Base-by-base conservation (phyloP, 2,797 vertebrate genomes). In the Phoebastria nigripes region DNA sequence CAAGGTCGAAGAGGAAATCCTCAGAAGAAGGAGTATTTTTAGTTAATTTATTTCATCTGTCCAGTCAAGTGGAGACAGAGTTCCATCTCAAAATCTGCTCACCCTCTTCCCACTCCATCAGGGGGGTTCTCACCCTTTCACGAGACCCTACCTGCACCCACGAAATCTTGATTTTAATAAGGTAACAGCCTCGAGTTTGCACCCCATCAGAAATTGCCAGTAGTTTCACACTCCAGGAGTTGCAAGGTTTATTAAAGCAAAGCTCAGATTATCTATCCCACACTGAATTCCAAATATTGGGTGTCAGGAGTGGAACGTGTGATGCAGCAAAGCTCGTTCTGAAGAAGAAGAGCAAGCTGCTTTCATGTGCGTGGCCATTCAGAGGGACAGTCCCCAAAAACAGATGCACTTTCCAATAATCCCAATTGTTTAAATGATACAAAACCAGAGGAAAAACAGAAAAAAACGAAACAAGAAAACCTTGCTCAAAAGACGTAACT, bases 161-260 rank as follows among this genome's bases (percentile, higher is more conserved):
- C 5, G 9, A 76, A 72, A 76, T 20, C 62, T 6, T 25, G 12
- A 29, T 52, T 81, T 94, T 80, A 76, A 65, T 26, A n/a, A 87
- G 46, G 20, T 42, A 54, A n/a, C 79, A 88, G 85, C 59, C 78
- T 5, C 31, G 58, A 82, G 71, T 87, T 89, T 66, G 82, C 95
- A 77, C 51, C 59, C 91, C 22, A 42, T 52, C 67, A 72, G 62
- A 31, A 85, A 2, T 2, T 49, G 58, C 69, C 88, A 37, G 93
- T 5, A 52, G 74, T 72, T 94, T 94, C 95, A 80, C 92, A 89
- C 86, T 16, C 46, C 0, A 9, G 83, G 77, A 84, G 12, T 1
- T 42, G 69, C 3, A 84, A 83, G 69, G 42, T 83, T 88, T 58
- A 83, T 83, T 90, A 89, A 86, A 89, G 91, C 83, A 35, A 81